These are phyloP conservation scores for Hemistola chrysoprasaria DNA, from an alignment of 2,888 invertebrate species.

Conservation along the genomic window DNA sequence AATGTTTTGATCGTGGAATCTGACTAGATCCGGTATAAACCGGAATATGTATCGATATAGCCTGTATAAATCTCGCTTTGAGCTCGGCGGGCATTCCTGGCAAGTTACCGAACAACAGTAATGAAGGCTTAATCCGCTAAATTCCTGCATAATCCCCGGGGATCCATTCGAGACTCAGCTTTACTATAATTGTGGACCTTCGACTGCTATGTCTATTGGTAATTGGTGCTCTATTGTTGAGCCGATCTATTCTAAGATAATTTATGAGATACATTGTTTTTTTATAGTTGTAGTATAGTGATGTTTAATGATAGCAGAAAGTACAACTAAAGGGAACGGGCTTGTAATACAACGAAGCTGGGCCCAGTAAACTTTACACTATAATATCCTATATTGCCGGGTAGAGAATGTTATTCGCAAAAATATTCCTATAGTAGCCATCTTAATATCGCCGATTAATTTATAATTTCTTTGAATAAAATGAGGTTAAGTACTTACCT, in stretches of 20 bases:
- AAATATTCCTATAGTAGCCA: too few species aligned
- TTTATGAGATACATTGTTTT: neutral
- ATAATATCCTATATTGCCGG: too few species aligned
- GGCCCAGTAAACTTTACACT: too few species aligned
- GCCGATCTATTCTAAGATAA: too few species aligned
- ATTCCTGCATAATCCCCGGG: conserved; percentile 59
- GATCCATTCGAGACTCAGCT: conserved; percentile 46
- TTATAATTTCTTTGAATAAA: too few species aligned
- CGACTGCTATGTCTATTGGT: neutral
- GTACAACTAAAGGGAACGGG: too few species aligned
- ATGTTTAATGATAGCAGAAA: too few species aligned
- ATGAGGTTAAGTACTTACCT: too few species aligned
- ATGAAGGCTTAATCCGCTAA: conserved; percentile 68
- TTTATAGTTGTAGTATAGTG: too few species aligned
- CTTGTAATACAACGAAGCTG: too few species aligned
- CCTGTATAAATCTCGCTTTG: conserved; percentile 62
- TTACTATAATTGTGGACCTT: conserved; percentile 40
- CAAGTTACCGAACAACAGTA: conserved; percentile 68
- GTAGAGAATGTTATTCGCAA: too few species aligned
- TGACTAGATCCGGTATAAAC: conserved; percentile 28
- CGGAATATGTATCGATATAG: conserved; percentile 18
- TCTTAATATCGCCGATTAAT: too few species aligned
- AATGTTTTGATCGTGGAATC: conserved; percentile 57
- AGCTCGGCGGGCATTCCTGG: conserved; percentile 56
- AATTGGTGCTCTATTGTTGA: conserved; percentile 7